Percentiles rank a stretch among this genome's conserved stretches.
Evolutionary conservation across 2,113 vertebrate species (phyloP).

Genomic region (Thymallus thymallus): DNA sequence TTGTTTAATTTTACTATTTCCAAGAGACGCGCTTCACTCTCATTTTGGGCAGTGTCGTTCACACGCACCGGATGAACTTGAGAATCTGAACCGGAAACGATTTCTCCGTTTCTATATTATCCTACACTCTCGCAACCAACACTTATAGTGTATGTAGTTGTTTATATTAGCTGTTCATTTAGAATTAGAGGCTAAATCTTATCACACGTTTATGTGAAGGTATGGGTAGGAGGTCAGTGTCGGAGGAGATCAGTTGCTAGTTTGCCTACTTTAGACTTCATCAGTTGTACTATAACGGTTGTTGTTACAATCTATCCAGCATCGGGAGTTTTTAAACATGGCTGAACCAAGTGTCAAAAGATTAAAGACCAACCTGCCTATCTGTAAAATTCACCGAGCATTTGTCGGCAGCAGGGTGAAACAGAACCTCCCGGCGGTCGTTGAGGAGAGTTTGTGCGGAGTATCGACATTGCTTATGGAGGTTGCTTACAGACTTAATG

Average conservation of each 20-base stretch:
- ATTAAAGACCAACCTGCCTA: constrained; percentile 60
- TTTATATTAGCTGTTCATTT: too few species aligned
- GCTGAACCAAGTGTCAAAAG: constrained; percentile 66
- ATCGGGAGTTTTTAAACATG: constrained; percentile 34
- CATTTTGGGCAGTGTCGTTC: neutral
- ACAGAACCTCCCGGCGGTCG: constrained; percentile 64
- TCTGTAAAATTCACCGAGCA: constrained; percentile 57
- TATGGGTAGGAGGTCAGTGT: neutral
- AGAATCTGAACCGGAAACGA: constrained; percentile 36
- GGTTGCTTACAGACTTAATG: constrained; percentile 68
- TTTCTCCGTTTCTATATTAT: constrained; percentile 8
- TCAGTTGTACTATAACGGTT: neutral
- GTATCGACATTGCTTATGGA: constrained; percentile 67
- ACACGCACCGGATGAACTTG: constrained; percentile 38
- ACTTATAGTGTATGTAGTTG: neutral
- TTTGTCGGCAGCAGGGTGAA: constrained; percentile 46
- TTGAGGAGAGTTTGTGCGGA: constrained; percentile 77
- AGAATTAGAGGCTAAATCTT: neutral
- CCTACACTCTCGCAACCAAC: neutral
- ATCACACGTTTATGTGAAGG: neutral
- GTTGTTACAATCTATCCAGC: too few species aligned
- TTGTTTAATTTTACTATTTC: neutral
- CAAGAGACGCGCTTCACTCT: too few species aligned
- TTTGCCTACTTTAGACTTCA: too few species aligned
- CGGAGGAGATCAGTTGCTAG: too few species aligned